Evolutionary conservation across 2,797 vertebrate species (phyloP), one percentile per base, ranked within the genome.

Genomic region (Lutjanus campechanus): DNA sequence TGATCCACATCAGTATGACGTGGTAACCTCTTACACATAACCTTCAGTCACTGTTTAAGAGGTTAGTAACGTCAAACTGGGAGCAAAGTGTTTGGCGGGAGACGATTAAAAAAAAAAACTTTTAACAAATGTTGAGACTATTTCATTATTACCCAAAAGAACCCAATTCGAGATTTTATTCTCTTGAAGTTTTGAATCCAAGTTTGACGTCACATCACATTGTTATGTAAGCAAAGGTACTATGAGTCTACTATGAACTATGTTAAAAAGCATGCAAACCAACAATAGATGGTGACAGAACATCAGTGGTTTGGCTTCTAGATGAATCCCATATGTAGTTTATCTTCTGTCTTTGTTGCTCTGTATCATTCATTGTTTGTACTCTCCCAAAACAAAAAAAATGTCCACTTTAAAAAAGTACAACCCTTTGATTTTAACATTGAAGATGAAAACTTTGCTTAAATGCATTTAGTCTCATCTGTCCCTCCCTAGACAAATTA

Each of bases 191-290:
- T 65, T 41, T 25, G 0, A 76, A 77, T 77, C 63, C 73, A 85
- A 71, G 81, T 89, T 88, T 87, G 84, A 85, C 16, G 3, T 79
- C 11, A 62, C 17, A 47, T 83, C 58, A 76, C 62, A 64, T 1
- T 73, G 19, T 29, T 62, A 61, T 41, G 17, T 36, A 55, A 55
- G 67, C 43, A 61, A 13, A 6, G 0, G 0, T 50, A 59, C 53
- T 15, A 19, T 66, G 13, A 70, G 25, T 75, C 44, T 1, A 71
- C 36, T 82, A 79, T 49, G 40, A 69, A 8, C 73, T 76, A 79
- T 74, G 61, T 80, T 90, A 85, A 71, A 88, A 56, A 60, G 43
- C 87, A 92, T 89, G 84, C 85, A 84, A 69, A 82, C 65, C 74
- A 58, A 75, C 53, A 68, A 20, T 1, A 49, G 5, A 63, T 61